phyloP scores from a whole-genome alignment of 2,113 vertebrate species.

The Natator depressus region DNA sequence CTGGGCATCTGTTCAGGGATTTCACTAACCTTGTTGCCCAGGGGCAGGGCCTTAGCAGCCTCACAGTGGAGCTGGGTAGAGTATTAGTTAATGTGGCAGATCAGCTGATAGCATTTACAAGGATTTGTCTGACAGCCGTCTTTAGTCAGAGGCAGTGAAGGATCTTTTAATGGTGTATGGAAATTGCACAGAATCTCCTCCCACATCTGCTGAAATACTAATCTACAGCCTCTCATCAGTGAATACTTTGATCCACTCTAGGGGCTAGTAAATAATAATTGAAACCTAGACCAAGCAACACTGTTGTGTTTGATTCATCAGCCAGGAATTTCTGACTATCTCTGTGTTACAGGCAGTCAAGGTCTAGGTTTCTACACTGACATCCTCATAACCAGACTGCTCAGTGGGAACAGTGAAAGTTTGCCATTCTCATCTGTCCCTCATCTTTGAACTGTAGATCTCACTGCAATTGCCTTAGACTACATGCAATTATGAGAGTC shows the following conservation, averaged over 20 bases:
- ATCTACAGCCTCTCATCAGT: not conserved
- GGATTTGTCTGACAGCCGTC: not conserved
- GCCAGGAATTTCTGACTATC: not conserved
- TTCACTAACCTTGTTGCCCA: not conserved
- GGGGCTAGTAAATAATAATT: not conserved
- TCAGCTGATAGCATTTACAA: not conserved
- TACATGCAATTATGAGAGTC: not conserved
- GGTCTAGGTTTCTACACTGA: not conserved
- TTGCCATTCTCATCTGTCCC: not conserved
- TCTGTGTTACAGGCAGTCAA: not conserved
- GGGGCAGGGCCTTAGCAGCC: not conserved
- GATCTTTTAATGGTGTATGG: not conserved
- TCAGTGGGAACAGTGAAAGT: not conserved
- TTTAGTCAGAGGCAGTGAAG: not conserved
- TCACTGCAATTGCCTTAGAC: conserved; percentile 11
- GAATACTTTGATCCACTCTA: not conserved
- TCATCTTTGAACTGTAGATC: not conserved
- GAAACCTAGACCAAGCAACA: not conserved
- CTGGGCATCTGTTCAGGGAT: not conserved
- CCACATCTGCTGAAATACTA: not conserved
- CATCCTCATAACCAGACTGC: not conserved
- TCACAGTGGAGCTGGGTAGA: not conserved
- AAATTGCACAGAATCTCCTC: not conserved
- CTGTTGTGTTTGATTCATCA: not conserved
- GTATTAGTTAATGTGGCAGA: not conserved